Percentiles rank a stretch among this genome's conserved stretches.
Conservation (phyloP, 2,797 vertebrate species). For the Myotis pilosus region DNA sequence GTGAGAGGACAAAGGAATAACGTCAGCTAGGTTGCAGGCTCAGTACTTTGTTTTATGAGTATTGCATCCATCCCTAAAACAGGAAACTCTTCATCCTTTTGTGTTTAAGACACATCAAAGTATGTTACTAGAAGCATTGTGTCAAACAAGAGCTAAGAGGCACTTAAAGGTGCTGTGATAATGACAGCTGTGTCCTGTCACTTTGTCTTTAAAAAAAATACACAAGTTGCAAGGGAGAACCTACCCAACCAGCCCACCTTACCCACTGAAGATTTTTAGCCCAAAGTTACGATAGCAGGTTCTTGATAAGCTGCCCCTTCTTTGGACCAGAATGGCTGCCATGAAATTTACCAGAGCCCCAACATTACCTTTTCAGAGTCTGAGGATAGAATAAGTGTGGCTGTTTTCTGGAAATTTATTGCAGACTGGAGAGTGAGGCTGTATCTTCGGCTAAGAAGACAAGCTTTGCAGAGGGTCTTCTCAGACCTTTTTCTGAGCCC, state of each 20-base stretch:
- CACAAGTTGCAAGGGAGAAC: neutral
- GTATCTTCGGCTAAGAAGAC: neutral
- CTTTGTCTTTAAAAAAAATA: neutral
- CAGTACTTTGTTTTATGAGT: neutral
- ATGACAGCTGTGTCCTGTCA: neutral
- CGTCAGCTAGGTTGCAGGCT: neutral
- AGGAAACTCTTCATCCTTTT: neutral
- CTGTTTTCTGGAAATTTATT: slow-evolving; percentile 11
- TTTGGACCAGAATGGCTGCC: neutral
- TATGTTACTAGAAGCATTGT: neutral
- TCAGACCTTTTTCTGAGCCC: neutral
- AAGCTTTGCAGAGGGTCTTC: neutral
- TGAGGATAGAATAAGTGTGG: neutral
- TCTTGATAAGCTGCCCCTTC: no score
- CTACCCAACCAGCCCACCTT: no score
- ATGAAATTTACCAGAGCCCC: neutral
- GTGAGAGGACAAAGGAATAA: neutral
- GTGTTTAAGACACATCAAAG: neutral
- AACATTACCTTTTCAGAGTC: neutral
- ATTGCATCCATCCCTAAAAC: neutral
- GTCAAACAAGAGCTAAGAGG: neutral
- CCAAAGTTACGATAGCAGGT: neutral
- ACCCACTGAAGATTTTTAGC: neutral
- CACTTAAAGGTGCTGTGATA: neutral
- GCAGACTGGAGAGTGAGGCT: neutral